Conservation (phyloP, 2,888 invertebrate species). For the Pyralis farinalis region DNA sequence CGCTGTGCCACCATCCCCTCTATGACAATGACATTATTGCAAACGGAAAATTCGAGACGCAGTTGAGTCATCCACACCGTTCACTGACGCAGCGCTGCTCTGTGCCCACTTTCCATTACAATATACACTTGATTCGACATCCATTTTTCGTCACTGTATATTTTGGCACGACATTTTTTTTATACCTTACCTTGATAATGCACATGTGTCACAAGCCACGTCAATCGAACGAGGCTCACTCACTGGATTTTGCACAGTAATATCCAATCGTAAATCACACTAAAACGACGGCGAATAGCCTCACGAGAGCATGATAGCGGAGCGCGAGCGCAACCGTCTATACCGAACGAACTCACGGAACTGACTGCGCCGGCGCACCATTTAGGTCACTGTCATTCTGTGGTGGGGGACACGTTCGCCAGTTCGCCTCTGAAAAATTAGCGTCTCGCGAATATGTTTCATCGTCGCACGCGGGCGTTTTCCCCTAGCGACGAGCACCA, state of each 20-base stretch:
- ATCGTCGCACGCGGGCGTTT: conserved; percentile 67
- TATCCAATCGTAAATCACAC: conserved; percentile 65
- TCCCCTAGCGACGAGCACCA: conserved; percentile 57
- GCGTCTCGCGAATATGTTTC: conserved; percentile 72
- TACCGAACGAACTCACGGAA: conserved; percentile 68
- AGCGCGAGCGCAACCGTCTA: conserved; percentile 24
- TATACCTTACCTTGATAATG: conserved; percentile 56
- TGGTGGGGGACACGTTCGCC: conserved; percentile 69
- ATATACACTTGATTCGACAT: conserved; percentile 28
- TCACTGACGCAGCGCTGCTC: conserved; percentile 35
- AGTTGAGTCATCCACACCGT: conserved; percentile 64
- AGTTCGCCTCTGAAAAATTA: conserved; percentile 73
- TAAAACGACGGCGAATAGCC: conserved; percentile 47
- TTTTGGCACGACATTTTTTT: conserved; percentile 12
- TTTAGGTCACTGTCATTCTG: conserved; percentile 78
- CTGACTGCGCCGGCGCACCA: conserved; percentile 76
- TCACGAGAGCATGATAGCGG: conserved; percentile 28
- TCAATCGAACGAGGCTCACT: conserved; percentile 50
- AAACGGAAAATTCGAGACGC: conserved; percentile 76
- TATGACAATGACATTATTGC: conserved; percentile 54
- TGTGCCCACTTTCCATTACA: conserved; percentile 35
- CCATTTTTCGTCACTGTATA: conserved; percentile 29
- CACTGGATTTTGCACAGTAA: conserved; percentile 67
- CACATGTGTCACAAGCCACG: conserved; percentile 33
- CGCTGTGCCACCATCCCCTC: conserved; percentile 45